A percentile compares a stretch with the other conserved stretches of the same genome.
phyloP scores from a whole-genome alignment of 2,888 invertebrate species.

The Spialia ferax region DNA sequence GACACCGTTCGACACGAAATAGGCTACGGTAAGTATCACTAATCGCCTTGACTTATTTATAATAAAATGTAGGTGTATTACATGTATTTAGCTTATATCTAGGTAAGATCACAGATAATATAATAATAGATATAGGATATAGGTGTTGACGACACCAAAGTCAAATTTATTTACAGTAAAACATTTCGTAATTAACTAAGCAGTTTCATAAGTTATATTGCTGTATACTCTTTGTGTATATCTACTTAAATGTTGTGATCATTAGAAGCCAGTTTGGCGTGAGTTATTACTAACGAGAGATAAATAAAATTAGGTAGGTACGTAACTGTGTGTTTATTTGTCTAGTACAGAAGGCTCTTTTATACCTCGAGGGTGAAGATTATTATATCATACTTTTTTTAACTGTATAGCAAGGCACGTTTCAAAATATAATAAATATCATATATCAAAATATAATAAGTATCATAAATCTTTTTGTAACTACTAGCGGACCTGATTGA shows the following conservation, averaged over 20 bases:
- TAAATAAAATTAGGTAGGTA: not conserved
- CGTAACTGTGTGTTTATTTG: not conserved
- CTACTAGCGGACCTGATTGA: too few relatives aligned
- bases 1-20: conserved; percentile 79
- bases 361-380: not conserved
- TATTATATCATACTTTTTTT: too few relatives aligned
- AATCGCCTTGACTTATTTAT: conserved; percentile 20
- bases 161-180: not conserved
- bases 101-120: too few relatives aligned
- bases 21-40: conserved; percentile 72
- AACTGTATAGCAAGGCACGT: too few relatives aligned
- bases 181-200: conserved; percentile 2
- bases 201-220: conserved; percentile 1
- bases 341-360: not conserved
- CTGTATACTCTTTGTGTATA: not conserved
- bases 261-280: conserved; percentile 11
- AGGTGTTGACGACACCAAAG: not conserved
- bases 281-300: not conserved
- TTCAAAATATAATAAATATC: too few relatives aligned
- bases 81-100: too few relatives aligned
- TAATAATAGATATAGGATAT: not conserved
- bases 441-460: too few relatives aligned
- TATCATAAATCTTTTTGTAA: too few relatives aligned
- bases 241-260: conserved; percentile 7
- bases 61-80: too few relatives aligned